These are phyloP conservation scores for Toxonevra muliebris DNA, from an alignment of 2,888 invertebrate genomes.

Conservation along the genomic window DNA sequence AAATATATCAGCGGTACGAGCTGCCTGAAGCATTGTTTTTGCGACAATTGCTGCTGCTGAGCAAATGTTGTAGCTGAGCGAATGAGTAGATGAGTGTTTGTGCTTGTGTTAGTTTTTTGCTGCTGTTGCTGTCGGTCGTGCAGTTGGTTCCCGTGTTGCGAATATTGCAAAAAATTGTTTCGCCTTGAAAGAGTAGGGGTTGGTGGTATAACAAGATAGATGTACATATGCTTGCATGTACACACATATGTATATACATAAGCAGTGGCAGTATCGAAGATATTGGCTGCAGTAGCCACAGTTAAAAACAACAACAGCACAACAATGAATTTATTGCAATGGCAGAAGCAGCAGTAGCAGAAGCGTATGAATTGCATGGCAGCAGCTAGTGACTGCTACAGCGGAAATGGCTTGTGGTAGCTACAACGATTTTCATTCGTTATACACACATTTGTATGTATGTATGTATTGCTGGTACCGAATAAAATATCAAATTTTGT, in stretches of 20 bases:
- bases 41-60: constrained; percentile 3
- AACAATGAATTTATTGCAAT: constrained; percentile 1
- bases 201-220: no score
- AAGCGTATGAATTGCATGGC: background rate
- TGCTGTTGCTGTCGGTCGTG: background rate
- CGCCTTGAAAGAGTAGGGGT: background rate
- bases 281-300: constrained; percentile 15
- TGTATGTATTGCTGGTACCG: background rate
- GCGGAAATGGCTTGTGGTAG: constrained; percentile 1
- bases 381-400: background rate
- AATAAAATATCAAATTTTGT: no score
- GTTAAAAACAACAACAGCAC: background rate
- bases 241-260: no score
- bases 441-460: constrained; percentile 1
- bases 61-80: no score
- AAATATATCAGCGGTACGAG: background rate
- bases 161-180: background rate
- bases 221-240: background rate
- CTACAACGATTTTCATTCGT: background rate
- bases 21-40: background rate
- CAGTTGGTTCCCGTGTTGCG: background rate
- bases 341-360: background rate
- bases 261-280: background rate
- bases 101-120: background rate
- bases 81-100: no score